Evolutionary conservation across 1,140 invertebrate species (phyloP), one percentile per base, ranked within the genome.

Genomic region (Drosophila rufa): DNA sequence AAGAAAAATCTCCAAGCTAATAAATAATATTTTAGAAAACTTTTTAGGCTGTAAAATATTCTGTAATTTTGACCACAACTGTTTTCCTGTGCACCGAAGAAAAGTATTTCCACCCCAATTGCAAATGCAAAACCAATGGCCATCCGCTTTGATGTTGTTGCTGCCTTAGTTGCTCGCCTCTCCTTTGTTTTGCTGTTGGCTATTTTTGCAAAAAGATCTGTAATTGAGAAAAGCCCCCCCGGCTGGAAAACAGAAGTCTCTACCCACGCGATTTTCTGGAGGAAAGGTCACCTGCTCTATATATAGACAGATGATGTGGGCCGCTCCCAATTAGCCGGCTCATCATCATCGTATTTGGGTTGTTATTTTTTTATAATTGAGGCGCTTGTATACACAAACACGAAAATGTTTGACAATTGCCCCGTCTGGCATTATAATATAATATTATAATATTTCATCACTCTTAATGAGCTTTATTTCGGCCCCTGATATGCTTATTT

Each of bases 311-410:
- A 71, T 80, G 75, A 87, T 79, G 62, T 86, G 79, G 65, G 64
- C 30, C 60, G 67, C 53, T 56, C 47, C 68, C 62, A 82, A 67
- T 66, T 51, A 77, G 77, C 64, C 58, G 51, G 46, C 55, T 64
- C 70, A 68, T 74, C 70, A 68, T 74, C 75, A 70, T 47, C 36
- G 17, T 51, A 59, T 38, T 55, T 36, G 47, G 61, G 47, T 15
- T 69, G 53, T 69, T 71, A 90, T 79, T 80, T 85, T 59, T 53
- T 81, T 84, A 90, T 90, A 89, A 89, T 90, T 90, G 66, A 53
- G 58, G 8, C 14, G 68, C 40, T 55, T 70, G 38, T 61, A 70
- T 69, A 61, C 36, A 74, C 43, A 82, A 62, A 81, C 75, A 77
- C 65, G 59, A 67, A 68, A 46, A 74, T 45, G 58, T 80, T 80